phyloP scores from a whole-genome alignment of 2,888 invertebrate genomes.

The Aplocera efformata region DNA sequence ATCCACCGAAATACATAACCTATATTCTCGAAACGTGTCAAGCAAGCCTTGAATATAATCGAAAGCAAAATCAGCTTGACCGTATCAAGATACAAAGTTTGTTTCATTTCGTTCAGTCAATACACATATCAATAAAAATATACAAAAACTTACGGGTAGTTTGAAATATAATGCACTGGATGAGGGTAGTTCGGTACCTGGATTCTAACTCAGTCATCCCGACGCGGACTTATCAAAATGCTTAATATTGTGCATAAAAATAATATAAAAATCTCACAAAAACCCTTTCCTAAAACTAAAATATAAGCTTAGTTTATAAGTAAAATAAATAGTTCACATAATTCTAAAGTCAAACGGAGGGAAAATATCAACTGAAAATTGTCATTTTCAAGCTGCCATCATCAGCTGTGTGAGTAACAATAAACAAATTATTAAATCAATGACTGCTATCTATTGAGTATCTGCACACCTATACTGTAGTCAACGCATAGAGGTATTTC shows the following conservation, averaged over 20 bases:
- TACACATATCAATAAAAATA: constrained; percentile 53
- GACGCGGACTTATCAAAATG: constrained; percentile 58
- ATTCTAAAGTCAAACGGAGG: constrained; percentile 61
- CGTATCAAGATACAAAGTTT: no score
- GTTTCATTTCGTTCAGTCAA: constrained; percentile 27
- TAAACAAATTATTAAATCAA: no score
- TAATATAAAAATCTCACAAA: constrained; percentile 52
- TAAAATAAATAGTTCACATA: constrained; percentile 66
- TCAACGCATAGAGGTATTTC: no score
- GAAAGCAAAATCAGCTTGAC: no score
- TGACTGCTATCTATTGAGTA: no score
- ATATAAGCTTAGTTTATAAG: constrained; percentile 33
- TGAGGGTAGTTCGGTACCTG: constrained; percentile 73
- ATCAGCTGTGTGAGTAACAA: no score
- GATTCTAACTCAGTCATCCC: constrained; percentile 55
- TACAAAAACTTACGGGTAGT: constrained; percentile 68
- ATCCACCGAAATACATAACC: no score
- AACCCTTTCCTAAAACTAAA: constrained; percentile 37
- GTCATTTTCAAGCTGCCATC: constrained; percentile 42
- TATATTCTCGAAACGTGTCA: no score
- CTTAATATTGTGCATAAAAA: constrained; percentile 63
- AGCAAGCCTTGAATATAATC: no score
- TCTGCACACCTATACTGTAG: no score
- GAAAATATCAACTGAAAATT: constrained; percentile 46
- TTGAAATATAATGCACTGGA: constrained; percentile 71